Percentiles rank a stretch among this genome's conserved stretches.
These are phyloP conservation scores for Ptychadena robeensis DNA, from an alignment of 2,797 vertebrate species.

Conservation along the genomic window DNA sequence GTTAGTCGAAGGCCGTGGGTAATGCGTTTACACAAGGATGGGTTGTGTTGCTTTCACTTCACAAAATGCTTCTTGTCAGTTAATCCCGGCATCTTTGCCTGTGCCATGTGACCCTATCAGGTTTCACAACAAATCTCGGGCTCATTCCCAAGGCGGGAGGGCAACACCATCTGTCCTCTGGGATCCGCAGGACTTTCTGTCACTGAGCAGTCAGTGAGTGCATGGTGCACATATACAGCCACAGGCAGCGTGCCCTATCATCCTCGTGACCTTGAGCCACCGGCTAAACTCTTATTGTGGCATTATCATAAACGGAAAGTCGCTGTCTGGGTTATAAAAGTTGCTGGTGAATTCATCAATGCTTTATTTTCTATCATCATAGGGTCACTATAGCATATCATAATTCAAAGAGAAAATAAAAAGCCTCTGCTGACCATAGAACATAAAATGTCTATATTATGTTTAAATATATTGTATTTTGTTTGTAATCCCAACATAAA, in stretches of 20 bases:
- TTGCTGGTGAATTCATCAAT: too few species aligned
- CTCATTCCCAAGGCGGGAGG: conserved; percentile 16
- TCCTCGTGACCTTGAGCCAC: conserved; percentile 11
- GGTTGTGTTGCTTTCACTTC: neutral
- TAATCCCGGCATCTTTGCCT: conserved; percentile 47
- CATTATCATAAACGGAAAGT: too few species aligned
- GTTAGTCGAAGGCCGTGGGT: neutral
- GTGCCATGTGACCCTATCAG: conserved; percentile 44
- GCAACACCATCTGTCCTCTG: conserved; percentile 16
- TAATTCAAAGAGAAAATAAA: too few species aligned
- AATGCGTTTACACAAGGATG: neutral
- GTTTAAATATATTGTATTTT: too few species aligned
- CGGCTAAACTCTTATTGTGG: too few species aligned
- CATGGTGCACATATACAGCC: neutral
- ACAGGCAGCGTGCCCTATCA: too few species aligned
- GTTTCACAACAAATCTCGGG: conserved; percentile 52
- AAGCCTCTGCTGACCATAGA: too few species aligned
- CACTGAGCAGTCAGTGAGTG: neutral
- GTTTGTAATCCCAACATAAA: too few species aligned
- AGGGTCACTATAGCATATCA: too few species aligned
- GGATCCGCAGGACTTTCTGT: neutral
- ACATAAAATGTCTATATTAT: too few species aligned
- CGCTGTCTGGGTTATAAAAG: too few species aligned
- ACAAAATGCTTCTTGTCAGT: conserved; percentile 13
- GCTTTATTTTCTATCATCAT: too few species aligned